Evolutionary conservation across 2,797 vertebrate species (phyloP), one percentile per base, ranked within the genome.

Genomic region (Pterois miles): DNA sequence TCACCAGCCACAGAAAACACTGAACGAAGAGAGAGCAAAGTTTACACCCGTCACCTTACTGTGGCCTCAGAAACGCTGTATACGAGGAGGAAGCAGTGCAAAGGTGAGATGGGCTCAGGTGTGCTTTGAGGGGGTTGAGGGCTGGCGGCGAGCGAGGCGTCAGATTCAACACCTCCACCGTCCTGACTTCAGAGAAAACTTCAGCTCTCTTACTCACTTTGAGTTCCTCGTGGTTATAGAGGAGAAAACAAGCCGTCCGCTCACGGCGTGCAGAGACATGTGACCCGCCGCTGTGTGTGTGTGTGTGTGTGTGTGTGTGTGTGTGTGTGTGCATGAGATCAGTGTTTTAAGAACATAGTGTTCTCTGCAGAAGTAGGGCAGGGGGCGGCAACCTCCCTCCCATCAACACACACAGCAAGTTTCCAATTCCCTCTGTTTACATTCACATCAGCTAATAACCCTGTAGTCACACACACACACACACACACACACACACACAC

Each of bases 311-410:
- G 56, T 53, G 64, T 53, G 68, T 48, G 63, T 27, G 31, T 23
- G 71, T 36, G 72, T 53, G 73, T 63, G 58, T 69, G 71, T 60
- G 76, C 79, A 59, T 71, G 79, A 81, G 84, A 76, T 81, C 82
- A 66, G 40, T 71, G 66, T 78, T 81, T 84, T 88, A 89, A 85
- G 91, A 78, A 90, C 88, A 89, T 66, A 52, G 72, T 88, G 91
- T 90, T 81, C 89, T 65, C 74, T 84, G 54, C 66, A 81, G 67
- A 85, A 88, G 68, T 85, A 83, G 83, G 87, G 58, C 89, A 75
- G 60, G 48, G 74, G 81, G 85, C 65, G 64, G 83, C 13, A 65
- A 65, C 78, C 18, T 72, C 57, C 52, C 25, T 70, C 57, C 56
- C 52, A 48, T 77, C 8, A 52, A 76, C 77, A 80, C 62, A 80